phyloP scores from a whole-genome alignment of 2,888 invertebrate species.

The Acronicta leporina region DNA sequence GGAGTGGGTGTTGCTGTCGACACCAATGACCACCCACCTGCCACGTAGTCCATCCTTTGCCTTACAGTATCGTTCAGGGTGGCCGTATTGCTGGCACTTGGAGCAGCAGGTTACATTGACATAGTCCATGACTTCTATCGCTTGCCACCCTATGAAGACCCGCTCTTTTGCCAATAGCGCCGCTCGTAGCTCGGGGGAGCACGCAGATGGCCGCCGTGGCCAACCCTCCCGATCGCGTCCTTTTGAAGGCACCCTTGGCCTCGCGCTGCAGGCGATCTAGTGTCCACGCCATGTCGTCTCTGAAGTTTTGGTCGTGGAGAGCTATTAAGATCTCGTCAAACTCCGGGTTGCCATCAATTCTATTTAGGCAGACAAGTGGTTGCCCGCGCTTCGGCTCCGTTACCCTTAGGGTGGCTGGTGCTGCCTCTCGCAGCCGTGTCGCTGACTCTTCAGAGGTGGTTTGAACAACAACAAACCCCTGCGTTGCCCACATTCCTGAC shows the following conservation, averaged over 20 bases:
- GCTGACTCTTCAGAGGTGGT: background rate
- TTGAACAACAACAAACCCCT: background rate
- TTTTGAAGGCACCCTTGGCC: background rate
- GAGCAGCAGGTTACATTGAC: slow-evolving; percentile 48
- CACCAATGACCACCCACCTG: slow-evolving; percentile 13
- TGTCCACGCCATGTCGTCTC: background rate
- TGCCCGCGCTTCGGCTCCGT: rapidly evolving
- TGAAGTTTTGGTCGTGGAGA: background rate
- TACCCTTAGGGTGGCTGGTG: background rate
- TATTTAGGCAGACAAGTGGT: background rate
- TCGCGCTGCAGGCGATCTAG: background rate
- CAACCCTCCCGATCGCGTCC: too few relatives aligned
- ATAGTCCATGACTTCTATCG: slow-evolving; percentile 13
- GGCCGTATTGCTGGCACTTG: slow-evolving; percentile 62
- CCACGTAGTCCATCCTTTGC: slow-evolving; percentile 16
- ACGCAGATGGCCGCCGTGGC: rapidly evolving
- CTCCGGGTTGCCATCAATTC: background rate
- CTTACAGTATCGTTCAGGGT: slow-evolving; percentile 59
- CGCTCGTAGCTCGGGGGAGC: background rate
- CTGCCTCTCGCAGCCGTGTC: background rate
- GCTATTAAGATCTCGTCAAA: rapidly evolving
- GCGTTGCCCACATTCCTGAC: background rate
- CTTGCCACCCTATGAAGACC: slow-evolving; percentile 47
- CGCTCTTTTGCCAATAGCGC: background rate
- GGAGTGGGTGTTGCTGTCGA: slow-evolving; percentile 57